A percentile compares a stretch with the other conserved stretches of the same genome.
These are phyloP conservation scores for Spodoptera littoralis DNA, from an alignment of 2,888 invertebrate species.

Conservation along the genomic window DNA sequence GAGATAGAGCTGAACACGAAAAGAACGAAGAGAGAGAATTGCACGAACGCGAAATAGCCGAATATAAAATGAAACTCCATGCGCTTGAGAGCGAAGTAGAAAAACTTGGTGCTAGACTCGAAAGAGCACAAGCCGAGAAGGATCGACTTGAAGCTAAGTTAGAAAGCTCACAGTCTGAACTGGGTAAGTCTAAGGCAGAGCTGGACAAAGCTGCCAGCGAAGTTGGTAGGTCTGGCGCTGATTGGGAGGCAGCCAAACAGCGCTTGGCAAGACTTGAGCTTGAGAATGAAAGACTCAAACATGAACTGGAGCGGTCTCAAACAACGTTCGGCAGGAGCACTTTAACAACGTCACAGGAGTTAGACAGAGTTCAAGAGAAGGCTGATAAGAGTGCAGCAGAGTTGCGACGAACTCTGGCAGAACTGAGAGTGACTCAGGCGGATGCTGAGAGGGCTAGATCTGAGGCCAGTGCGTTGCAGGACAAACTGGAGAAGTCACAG, in stretches of 20 bases:
- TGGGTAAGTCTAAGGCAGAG: constrained; percentile 98
- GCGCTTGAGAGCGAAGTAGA: constrained; percentile 97
- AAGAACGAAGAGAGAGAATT: constrained; percentile 98
- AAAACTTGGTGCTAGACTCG: constrained; percentile 95
- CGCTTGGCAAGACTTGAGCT: constrained; percentile 95
- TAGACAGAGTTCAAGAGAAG: constrained; percentile 94
- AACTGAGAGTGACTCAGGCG: constrained; percentile 96
- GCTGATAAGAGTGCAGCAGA: constrained; percentile 96
- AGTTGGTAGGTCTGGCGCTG: constrained; percentile 95
- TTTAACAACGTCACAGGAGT: constrained; percentile 94
- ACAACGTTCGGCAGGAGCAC: constrained; percentile 95
- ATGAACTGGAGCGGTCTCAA: constrained; percentile 95
- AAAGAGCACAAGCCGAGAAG: constrained; percentile 96
- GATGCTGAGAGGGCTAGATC: constrained; percentile 96
- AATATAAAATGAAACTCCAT: constrained; percentile 98
- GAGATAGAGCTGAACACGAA: constrained; percentile 98
- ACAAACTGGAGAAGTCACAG: constrained; percentile 97
- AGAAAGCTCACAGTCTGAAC: constrained; percentile 97
- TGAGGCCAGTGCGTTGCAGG: constrained; percentile 95
- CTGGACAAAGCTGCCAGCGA: constrained; percentile 97
- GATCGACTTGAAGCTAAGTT: constrained; percentile 96
- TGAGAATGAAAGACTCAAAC: constrained; percentile 96
- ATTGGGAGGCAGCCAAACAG: constrained; percentile 96
- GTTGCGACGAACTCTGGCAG: constrained; percentile 95
- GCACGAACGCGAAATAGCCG: constrained; percentile 97